A percentile compares a stretch with the other conserved stretches of the same genome.
These are phyloP conservation scores for Bombylius major DNA, from an alignment of 2,888 invertebrate genomes.

Conservation along the genomic window DNA sequence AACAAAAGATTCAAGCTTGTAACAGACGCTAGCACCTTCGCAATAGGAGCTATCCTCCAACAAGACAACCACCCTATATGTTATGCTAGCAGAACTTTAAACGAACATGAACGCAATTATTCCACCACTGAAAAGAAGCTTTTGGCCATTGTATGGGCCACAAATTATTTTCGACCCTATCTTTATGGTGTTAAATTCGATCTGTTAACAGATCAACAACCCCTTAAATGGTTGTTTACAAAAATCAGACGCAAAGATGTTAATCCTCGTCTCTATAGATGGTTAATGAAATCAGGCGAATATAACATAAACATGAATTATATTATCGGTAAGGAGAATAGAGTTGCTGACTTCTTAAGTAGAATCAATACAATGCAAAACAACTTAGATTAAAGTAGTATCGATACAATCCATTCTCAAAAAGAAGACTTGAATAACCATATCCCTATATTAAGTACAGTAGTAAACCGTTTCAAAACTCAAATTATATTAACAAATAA, in stretches of 20 bases:
- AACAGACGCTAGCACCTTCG: not conserved
- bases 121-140: too few relatives aligned
- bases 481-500: not conserved
- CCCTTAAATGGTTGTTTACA: conserved; percentile 12
- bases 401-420: conserved; percentile 1
- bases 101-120: not conserved
- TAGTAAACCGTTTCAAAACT: not conserved
- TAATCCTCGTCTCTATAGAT: conserved; percentile 11
- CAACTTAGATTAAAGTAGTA: not conserved
- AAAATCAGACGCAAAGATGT: conserved; percentile 13
- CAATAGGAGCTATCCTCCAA: not conserved
- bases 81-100: not conserved
- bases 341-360: conserved; percentile 12
- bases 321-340: conserved; percentile 14
- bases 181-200: conserved; percentile 21
- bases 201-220: conserved; percentile 13
- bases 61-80: not conserved
- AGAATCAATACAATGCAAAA: conserved; percentile 8
- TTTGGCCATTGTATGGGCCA: too few relatives aligned
- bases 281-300: conserved; percentile 12
- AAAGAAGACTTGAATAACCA: not conserved
- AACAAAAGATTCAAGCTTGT: not conserved
- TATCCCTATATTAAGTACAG: not conserved
- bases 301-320: conserved; percentile 12
- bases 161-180: too few relatives aligned